A percentile compares a stretch with the other conserved stretches of the same genome.
These are phyloP conservation scores for Drosophila sproati DNA, from an alignment of 1,140 invertebrate species.

Conservation along the genomic window DNA sequence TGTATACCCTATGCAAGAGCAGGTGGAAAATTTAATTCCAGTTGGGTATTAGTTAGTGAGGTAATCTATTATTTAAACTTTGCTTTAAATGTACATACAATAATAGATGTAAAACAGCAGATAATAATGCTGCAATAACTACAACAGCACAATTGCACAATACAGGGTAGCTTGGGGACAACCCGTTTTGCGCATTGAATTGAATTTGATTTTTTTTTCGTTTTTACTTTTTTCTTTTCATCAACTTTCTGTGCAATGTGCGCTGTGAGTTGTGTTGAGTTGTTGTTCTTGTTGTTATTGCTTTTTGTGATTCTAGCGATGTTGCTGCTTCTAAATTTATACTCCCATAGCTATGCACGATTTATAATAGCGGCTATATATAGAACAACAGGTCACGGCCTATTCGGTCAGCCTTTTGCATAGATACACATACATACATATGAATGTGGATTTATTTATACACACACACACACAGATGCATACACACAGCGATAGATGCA, in stretches of 20 bases:
- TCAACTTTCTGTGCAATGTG: slow-evolving; percentile 27
- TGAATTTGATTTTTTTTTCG: slow-evolving; percentile 17
- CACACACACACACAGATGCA: slow-evolving; percentile 15
- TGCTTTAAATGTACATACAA: no score
- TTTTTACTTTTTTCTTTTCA: background rate
- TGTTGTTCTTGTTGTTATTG: slow-evolving; percentile 42
- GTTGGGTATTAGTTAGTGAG: no score
- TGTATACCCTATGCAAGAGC: slow-evolving; percentile 3
- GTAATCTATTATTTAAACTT: no score
- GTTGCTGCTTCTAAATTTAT: slow-evolving; percentile 82
- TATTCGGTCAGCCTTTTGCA: slow-evolving; percentile 66
- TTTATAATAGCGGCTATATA: slow-evolving; percentile 83
- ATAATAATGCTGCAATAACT: no score
- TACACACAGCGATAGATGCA: background rate
- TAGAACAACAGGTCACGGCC: slow-evolving; percentile 84
- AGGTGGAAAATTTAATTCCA: background rate
- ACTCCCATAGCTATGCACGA: slow-evolving; percentile 80
- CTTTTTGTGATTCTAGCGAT: slow-evolving; percentile 36
- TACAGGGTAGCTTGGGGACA: background rate
- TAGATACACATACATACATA: slow-evolving; percentile 30
- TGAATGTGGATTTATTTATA: slow-evolving; percentile 16
- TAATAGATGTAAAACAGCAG: no score
- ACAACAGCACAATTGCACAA: background rate
- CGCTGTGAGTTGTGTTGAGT: slow-evolving; percentile 26
- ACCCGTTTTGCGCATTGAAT: background rate